Evolutionary conservation across 2,797 vertebrate genomes (phyloP), one percentile per base, ranked within the genome.

Genomic region (Chelmon rostratus): DNA sequence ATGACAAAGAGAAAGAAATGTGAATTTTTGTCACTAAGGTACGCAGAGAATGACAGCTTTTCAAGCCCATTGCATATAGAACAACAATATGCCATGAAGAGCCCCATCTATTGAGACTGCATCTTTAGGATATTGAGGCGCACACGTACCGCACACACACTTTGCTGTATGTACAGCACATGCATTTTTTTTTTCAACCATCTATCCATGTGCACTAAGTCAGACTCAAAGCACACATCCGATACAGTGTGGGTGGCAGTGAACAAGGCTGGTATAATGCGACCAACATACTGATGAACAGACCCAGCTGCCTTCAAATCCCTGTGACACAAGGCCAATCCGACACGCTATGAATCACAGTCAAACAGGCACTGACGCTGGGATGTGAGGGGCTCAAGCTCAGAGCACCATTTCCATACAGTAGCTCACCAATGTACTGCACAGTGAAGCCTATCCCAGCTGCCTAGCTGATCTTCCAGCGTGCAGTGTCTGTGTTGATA

Each of bases 301-400:
- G 71, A 83, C 61, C 75, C 66, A 67, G 64, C 79, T 81, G 91
- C 79, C 89, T 84, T 72, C 87, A 85, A 87, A 91, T 87, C 78
- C 85, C 84, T 10, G 63, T 82, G 83, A 88, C 81, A 90, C 76
- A 70, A 83, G 82, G 46, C 81, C 73, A 56, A 87, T 79, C 69
- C 16, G 57, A 85, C 82, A 86, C 81, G 74, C 78, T 56, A 84
- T 75, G 86, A 88, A 85, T 91, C 88, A 81, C 66, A 74, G 84
- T 81, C 80, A 67, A 61, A 73, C 74, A 68, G 74, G 18, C 58
- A 18, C 56, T 42, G 59, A 84, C 84, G 84, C 33, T 79, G 65
- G 67, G 54, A 62, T 78, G 10, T 6, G 66, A 69, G 47, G 54
- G 58, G 73, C 64, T 69, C 31, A 40, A 75, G 73, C 61, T 8